Base-by-base conservation (phyloP, 1,140 invertebrate species). In the Leucophenga varia region DNA sequence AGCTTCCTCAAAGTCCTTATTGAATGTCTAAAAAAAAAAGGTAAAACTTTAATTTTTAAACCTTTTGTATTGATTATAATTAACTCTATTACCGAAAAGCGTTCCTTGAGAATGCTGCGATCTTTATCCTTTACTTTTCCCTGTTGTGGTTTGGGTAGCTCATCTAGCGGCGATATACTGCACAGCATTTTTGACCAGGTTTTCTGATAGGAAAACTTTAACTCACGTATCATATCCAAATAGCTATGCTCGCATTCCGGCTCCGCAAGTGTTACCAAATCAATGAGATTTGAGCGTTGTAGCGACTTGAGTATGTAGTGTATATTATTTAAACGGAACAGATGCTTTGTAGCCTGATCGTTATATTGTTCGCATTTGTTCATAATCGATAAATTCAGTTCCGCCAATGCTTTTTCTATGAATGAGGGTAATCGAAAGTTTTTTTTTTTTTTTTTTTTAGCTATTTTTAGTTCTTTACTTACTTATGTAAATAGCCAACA, bases 1-100 rank as follows among this genome's bases (percentile, higher is more conserved):
- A 17, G 89, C 84, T 64, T 97, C 94, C 61, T 97, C 93, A 58
- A 97, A 86, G 78, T 97, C 95, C 69, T 94, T 93, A 72, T 97
- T 96, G 72, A 98, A 97, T 40, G 84, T 86, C 91, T 87, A 76
- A 43, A 71, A 77, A 48, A 53, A 54, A 43, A 55, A 14, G 18
- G 21, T 45, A 17, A 36, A 32, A 20, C 2, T 12, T 35, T n/a
- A 21, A 8, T 30, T 8, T 30, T 8, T 30, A 8, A 30, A 46
- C 38, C 30, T 35, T 51, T 22, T 50, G 8, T 49, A 47, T n/a
- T n/a, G n/a, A 43, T 18, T 39, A 43, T 40, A 43, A 38, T 21
- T 13, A 49, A 36, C 3, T 39, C 35, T 25, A 40, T 81, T 76
- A 92, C 90, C 40, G 90, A 82, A 79, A 94, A 95, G 60, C 91